phyloP scores from a whole-genome alignment of 2,888 invertebrate genomes.

The Zhengitettix transpicula region DNA sequence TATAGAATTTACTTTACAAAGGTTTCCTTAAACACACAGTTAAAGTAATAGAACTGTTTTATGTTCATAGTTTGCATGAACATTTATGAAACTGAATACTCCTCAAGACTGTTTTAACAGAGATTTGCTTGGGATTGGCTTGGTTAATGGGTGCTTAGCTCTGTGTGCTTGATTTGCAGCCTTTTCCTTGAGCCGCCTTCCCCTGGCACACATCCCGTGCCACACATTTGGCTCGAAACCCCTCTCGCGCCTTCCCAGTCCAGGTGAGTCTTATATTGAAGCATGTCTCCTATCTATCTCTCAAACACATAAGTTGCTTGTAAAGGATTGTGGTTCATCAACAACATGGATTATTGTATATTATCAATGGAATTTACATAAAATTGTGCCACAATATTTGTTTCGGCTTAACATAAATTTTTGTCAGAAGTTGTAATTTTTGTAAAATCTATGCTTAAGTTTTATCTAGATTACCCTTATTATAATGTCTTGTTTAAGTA shows the following conservation, averaged over 20 bases:
- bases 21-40: no score
- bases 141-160: not conserved
- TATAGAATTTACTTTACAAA: no score
- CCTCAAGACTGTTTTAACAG: not conserved
- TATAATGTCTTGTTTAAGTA: no score
- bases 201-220: constrained; percentile 6
- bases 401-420: not conserved
- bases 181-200: constrained; percentile 6
- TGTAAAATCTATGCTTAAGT: no score
- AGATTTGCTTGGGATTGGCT: not conserved
- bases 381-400: not conserved
- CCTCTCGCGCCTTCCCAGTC: constrained; percentile 7
- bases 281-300: not conserved
- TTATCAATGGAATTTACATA: not conserved
- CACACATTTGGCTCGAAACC: constrained; percentile 13
- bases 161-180: constrained; percentile 6
- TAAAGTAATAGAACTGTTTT: not conserved
- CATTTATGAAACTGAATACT: not conserved
- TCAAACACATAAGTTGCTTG: no score
- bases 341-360: no score
- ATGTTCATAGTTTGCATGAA: not conserved
- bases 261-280: constrained; percentile 8
- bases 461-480: no score
- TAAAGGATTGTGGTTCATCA: no score
- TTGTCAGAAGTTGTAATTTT: no score